Conservation (phyloP, 2,888 invertebrate species). For the Galerucella calmariensis region DNA sequence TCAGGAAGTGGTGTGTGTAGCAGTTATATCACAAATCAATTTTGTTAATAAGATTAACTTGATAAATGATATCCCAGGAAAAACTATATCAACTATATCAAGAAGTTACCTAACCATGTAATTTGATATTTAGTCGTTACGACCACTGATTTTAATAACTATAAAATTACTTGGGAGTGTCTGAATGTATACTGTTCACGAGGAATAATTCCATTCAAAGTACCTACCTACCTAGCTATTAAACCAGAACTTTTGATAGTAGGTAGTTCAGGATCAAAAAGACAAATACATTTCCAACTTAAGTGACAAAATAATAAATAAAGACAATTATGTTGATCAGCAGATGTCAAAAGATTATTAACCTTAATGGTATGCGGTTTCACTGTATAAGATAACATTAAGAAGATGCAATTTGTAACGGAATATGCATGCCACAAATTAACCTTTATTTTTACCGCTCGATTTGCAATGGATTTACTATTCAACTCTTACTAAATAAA, state of each 20-base stretch:
- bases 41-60: constrained; percentile 3
- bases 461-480: not conserved
- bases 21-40: constrained; percentile 10
- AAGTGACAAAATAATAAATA: not conserved
- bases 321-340: constrained; percentile 6
- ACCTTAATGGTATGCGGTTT: constrained; percentile 13
- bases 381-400: constrained; percentile 19
- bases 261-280: not conserved
- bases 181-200: constrained; percentile 6
- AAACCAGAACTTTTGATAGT: constrained; percentile 13
- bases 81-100: not conserved
- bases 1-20: constrained; percentile 7
- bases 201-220: constrained; percentile 13
- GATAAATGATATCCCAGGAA: constrained; percentile 11
- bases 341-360: constrained; percentile 19
- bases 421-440: constrained; percentile 19
- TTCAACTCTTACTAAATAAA: not conserved
- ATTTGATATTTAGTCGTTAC: constrained; percentile 9
- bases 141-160: constrained; percentile 1
- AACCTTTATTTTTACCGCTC: constrained; percentile 7
- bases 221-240: constrained; percentile 13
- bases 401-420: constrained; percentile 15
- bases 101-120: not conserved
- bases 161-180: constrained; percentile 25
- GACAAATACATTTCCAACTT: not conserved